phyloP scores from a whole-genome alignment of 2,888 invertebrate species.

The Plebejus argus region DNA sequence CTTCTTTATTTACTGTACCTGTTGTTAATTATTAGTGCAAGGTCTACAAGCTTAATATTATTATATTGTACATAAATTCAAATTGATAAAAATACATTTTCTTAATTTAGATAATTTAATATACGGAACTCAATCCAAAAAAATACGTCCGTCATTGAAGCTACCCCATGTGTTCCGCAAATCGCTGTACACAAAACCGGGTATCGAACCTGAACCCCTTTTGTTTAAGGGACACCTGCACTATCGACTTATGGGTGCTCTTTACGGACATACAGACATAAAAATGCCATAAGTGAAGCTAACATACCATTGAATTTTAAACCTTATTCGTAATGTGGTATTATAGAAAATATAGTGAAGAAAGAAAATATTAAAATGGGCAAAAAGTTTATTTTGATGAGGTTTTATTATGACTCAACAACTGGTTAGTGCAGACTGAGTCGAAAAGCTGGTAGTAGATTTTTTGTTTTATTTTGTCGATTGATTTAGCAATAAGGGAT shows the following conservation, averaged over 20 bases:
- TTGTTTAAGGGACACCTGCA: slow-evolving; percentile 76
- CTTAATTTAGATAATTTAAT: neutral
- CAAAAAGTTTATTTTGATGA: slow-evolving; percentile 21
- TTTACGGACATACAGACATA: slow-evolving; percentile 57
- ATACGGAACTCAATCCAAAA: slow-evolving; percentile 39
- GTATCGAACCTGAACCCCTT: slow-evolving; percentile 69
- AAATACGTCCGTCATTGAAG: slow-evolving; percentile 35
- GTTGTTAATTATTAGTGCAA: too few species aligned
- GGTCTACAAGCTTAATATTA: too few species aligned
- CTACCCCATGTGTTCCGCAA: slow-evolving; percentile 50
- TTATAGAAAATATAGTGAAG: neutral
- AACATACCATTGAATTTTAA: slow-evolving; percentile 33
- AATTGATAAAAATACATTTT: too few species aligned
- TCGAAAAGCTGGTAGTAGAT: slow-evolving; percentile 6
- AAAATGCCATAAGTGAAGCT: slow-evolving; percentile 47
- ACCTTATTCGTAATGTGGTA: rapidly evolving
- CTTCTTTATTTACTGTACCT: too few species aligned
- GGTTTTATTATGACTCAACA: slow-evolving; percentile 22
- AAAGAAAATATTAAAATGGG: slow-evolving; percentile 17
- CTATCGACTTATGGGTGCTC: slow-evolving; percentile 71
- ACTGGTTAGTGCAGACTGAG: neutral
- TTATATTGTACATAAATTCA: too few species aligned
- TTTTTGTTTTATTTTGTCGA: neutral
- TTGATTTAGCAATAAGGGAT: neutral
- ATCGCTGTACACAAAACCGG: slow-evolving; percentile 62